A percentile compares a stretch with the other conserved stretches of the same genome.
These are phyloP conservation scores for Caenorhabditis becei DNA, from an alignment of 2,888 invertebrate genomes.

Conservation along the genomic window DNA sequence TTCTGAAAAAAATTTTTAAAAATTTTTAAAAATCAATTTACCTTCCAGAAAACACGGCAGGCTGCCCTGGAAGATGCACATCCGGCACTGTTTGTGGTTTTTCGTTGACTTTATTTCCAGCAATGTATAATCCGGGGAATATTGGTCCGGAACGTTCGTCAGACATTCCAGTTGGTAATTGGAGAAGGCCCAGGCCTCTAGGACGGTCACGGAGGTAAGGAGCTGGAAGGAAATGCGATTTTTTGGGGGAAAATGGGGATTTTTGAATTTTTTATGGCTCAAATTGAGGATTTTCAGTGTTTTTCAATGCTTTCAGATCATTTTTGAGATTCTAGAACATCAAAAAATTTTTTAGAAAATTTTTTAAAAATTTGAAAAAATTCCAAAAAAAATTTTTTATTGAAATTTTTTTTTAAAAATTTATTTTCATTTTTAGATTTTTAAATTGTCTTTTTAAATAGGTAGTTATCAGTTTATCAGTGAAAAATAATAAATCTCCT, in stretches of 20 bases:
- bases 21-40: conserved; percentile 12
- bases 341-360: too few relatives aligned
- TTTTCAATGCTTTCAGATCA: too few relatives aligned
- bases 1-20: background rate
- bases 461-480: too few relatives aligned
- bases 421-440: too few relatives aligned
- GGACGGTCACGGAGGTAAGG: conserved; percentile 74
- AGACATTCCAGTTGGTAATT: conserved; percentile 75
- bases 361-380: too few relatives aligned
- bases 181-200: conserved; percentile 73
- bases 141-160: conserved; percentile 75
- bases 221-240: conserved; percentile 58
- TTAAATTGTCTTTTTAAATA: too few relatives aligned
- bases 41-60: conserved; percentile 73
- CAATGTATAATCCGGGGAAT: conserved; percentile 75
- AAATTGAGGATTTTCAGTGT: background rate
- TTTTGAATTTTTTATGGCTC: too few relatives aligned
- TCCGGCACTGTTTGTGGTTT: conserved; percentile 74
- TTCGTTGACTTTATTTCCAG: conserved; percentile 74
- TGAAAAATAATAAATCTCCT: too few relatives aligned
- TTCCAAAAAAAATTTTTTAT: too few relatives aligned
- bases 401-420: too few relatives aligned
- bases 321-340: too few relatives aligned
- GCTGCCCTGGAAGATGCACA: conserved; percentile 75
- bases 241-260: too few relatives aligned